Conservation (phyloP, 1,140 invertebrate species). For the Brachionus calyciflorus region DNA sequence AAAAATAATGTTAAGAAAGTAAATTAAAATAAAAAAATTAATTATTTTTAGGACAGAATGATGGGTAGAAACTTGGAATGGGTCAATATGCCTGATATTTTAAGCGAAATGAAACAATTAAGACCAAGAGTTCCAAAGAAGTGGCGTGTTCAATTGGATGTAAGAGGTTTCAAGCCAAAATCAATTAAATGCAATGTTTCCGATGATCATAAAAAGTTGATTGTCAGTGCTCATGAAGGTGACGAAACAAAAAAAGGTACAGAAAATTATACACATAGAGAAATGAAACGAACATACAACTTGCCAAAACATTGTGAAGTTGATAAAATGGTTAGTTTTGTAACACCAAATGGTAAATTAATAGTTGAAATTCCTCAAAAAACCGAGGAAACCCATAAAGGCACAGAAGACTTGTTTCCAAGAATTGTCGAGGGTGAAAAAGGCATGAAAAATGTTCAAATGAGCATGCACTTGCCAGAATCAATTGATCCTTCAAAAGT, state of each 20-base stretch:
- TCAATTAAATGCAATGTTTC: conserved; percentile 27
- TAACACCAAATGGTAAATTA: conserved; percentile 4
- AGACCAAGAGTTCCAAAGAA: conserved; percentile 31
- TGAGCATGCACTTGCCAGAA: conserved; percentile 18
- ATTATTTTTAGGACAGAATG: conserved; percentile 34
- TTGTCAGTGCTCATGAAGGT: conserved; percentile 31
- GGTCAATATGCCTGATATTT: background rate
- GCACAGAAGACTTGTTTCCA: conserved; percentile 14
- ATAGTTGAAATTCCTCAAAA: conserved; percentile 44
- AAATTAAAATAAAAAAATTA: too few species aligned
- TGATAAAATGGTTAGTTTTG: conserved; percentile 37
- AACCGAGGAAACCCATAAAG: conserved; percentile 8
- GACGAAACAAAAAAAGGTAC: conserved; percentile 15
- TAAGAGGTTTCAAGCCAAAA: conserved; percentile 2
- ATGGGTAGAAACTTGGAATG: conserved; percentile 41
- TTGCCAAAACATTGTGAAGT: conserved; percentile 33
- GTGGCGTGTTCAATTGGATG: conserved; percentile 2
- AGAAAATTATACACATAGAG: conserved; percentile 12
- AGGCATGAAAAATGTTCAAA: conserved; percentile 37
- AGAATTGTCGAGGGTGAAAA: conserved; percentile 40
- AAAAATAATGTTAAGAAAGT: too few species aligned
- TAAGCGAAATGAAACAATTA: background rate
- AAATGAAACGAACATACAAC: conserved; percentile 23
- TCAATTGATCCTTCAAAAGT: conserved; percentile 43
- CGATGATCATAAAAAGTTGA: conserved; percentile 27